Evolutionary conservation across 2,113 vertebrate species (phyloP).

Genomic region (Psettodes erumei): DNA sequence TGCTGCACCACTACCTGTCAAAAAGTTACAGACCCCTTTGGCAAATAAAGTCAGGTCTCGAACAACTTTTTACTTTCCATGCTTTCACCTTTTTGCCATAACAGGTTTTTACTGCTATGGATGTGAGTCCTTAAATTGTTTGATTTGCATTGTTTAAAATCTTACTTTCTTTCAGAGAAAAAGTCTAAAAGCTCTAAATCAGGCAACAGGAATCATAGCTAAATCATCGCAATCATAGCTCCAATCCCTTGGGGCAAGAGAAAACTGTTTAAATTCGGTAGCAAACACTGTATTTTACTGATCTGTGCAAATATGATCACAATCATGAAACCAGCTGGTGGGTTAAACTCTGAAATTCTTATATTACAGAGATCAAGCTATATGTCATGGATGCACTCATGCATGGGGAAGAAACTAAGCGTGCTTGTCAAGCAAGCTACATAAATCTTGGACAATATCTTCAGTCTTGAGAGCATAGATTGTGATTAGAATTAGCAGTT

Average conservation of each 20-base stretch:
- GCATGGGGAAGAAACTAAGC: conserved; percentile 12
- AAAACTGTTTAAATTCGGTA: conserved; percentile 7
- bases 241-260: neutral
- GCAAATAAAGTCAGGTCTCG: conserved; percentile 65
- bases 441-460: conserved; percentile 26
- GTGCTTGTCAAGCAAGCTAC: conserved; percentile 7
- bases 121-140: conserved; percentile 2
- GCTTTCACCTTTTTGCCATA: conserved; percentile 57
- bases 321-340: neutral
- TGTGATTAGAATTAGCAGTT: conserved; percentile 8
- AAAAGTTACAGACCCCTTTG: conserved; percentile 65
- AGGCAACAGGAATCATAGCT: conserved; percentile 21
- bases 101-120: conserved; percentile 3
- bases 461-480: conserved; percentile 2
- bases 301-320: conserved; percentile 8
- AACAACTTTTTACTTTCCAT: conserved; percentile 51
- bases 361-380: conserved; percentile 2
- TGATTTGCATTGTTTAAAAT: conserved; percentile 48
- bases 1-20: conserved; percentile 72
- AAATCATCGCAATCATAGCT: conserved; percentile 17
- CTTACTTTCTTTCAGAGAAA: conserved; percentile 1
- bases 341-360: conserved; percentile 13
- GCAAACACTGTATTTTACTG: conserved; percentile 17
- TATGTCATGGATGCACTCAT: neutral
- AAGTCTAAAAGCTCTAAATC: conserved; percentile 21